These are phyloP conservation scores for Gnathochromis pfefferi DNA, from an alignment of 2,113 vertebrate genomes.

Conservation along the genomic window DNA sequence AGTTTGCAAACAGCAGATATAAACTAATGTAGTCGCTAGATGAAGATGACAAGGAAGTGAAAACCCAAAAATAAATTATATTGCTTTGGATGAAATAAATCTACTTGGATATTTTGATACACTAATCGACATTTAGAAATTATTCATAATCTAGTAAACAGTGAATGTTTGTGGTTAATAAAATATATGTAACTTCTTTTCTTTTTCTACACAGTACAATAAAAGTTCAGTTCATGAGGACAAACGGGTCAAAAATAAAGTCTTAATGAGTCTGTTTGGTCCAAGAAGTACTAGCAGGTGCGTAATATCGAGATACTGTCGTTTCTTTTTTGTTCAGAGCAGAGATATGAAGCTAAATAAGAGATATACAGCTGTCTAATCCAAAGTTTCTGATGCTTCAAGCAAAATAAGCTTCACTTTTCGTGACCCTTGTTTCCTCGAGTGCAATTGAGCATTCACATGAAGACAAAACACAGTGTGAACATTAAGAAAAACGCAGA, in stretches of 20 bases:
- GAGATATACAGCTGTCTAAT: constrained; percentile 1
- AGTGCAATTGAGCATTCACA: constrained; percentile 46
- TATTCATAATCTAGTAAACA: constrained; percentile 7
- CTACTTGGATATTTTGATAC: not conserved
- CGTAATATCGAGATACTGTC: not conserved
- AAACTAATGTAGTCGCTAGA: constrained; percentile 6
- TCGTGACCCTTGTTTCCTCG: constrained; percentile 37
- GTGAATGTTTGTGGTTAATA: not conserved
- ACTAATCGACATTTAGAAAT: not conserved
- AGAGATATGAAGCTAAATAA: not conserved
- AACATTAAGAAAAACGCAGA: not conserved
- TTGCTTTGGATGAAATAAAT: not conserved
- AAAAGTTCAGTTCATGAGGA: constrained; percentile 23
- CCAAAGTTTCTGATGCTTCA: not conserved
- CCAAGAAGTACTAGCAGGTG: not conserved
- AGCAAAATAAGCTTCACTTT: not conserved
- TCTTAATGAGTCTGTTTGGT: constrained; percentile 17
- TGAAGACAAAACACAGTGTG: not conserved
- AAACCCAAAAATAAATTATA: constrained; percentile 16
- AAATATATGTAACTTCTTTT: constrained; percentile 3
- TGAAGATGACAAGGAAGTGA: constrained; percentile 11
- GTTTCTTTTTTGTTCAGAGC: not conserved
- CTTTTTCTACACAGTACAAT: constrained; percentile 36
- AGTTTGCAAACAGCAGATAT: constrained; percentile 8
- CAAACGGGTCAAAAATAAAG: constrained; percentile 10